phyloP scores from a whole-genome alignment of 53 echinoderm and acorn worm species.

The Temnopleurus reevesii region DNA sequence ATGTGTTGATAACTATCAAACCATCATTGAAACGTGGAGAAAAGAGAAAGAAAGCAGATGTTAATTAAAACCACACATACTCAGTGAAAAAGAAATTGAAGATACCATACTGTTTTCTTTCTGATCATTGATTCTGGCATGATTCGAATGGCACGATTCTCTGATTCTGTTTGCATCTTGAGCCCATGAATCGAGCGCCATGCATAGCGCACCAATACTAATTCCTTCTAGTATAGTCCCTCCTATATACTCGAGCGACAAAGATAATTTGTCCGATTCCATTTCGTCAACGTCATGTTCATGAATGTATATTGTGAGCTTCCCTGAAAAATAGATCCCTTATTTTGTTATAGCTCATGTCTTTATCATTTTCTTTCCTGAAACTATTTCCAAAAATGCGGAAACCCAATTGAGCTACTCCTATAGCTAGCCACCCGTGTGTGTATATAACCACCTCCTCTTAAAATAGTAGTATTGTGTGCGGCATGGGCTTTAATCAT shows the following conservation, averaged over 20 bases:
- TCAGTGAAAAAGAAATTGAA: slow-evolving; percentile 34
- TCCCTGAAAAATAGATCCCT: neutral
- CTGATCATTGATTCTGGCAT: slow-evolving; percentile 28
- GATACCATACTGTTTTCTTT: slow-evolving; percentile 45
- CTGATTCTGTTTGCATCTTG: slow-evolving; percentile 50
- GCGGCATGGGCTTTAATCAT: slow-evolving; percentile 58
- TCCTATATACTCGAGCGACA: neutral
- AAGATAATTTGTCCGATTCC: slow-evolving; percentile 8
- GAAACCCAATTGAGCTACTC: slow-evolving; percentile 46
- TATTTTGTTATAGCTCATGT: slow-evolving; percentile 10
- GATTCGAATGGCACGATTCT: slow-evolving; percentile 52
- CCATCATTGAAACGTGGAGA: neutral
- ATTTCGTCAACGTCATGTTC: slow-evolving; percentile 19
- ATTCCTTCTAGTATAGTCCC: slow-evolving; percentile 40
- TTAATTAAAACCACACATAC: slow-evolving; percentile 45
- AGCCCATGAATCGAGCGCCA: slow-evolving; percentile 49
- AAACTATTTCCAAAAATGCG: slow-evolving; percentile 15
- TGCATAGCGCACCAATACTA: slow-evolving; percentile 61
- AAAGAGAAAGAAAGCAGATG: neutral
- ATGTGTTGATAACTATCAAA: slow-evolving; percentile 39
- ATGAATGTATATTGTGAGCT: neutral
- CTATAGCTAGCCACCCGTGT: slow-evolving; percentile 41
- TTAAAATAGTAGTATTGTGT: slow-evolving; percentile 51
- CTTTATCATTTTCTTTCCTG: slow-evolving; percentile 28
- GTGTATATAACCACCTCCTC: slow-evolving; percentile 42